Evolutionary conservation across 2,888 invertebrate species (phyloP).

Genomic region (Itoplectis maculator): DNA sequence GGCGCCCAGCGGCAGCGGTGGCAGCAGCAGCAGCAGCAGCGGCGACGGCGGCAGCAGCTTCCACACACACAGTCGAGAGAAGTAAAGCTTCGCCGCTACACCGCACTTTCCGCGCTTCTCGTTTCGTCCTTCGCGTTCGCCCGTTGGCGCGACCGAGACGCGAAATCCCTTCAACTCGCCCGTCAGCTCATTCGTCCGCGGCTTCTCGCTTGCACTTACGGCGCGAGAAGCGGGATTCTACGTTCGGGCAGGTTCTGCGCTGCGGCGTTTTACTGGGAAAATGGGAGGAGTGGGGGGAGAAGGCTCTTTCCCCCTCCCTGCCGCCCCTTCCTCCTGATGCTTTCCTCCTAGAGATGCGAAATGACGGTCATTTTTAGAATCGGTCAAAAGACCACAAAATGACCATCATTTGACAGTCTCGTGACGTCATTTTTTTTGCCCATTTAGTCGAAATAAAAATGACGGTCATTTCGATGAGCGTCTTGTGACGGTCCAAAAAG

Average conservation of each 20-base stretch:
- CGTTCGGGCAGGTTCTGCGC: constrained; percentile 27
- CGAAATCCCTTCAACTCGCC: constrained; percentile 41
- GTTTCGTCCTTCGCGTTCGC: constrained; percentile 21
- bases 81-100: constrained; percentile 67
- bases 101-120: constrained; percentile 62
- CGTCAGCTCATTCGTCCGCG: constrained; percentile 11
- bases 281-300: too few relatives aligned
- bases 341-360: too few relatives aligned
- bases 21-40: constrained; percentile 48
- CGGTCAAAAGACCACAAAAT: too few relatives aligned
- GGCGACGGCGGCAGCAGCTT: constrained; percentile 36
- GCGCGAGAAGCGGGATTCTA: not conserved
- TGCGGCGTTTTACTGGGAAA: not conserved
- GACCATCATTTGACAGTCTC: too few relatives aligned
- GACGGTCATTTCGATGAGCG: too few relatives aligned
- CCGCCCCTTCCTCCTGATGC: too few relatives aligned
- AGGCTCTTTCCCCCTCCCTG: not conserved
- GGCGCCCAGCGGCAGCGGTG: constrained; percentile 61
- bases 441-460: too few relatives aligned
- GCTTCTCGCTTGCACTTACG: constrained; percentile 17
- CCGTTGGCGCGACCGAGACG: constrained; percentile 3
- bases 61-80: constrained; percentile 37
- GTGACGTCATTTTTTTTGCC: too few relatives aligned
- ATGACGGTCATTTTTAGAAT: too few relatives aligned
- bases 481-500: too few relatives aligned